phyloP scores from a whole-genome alignment of 2,888 invertebrate genomes.

The Brachyptera putata region DNA sequence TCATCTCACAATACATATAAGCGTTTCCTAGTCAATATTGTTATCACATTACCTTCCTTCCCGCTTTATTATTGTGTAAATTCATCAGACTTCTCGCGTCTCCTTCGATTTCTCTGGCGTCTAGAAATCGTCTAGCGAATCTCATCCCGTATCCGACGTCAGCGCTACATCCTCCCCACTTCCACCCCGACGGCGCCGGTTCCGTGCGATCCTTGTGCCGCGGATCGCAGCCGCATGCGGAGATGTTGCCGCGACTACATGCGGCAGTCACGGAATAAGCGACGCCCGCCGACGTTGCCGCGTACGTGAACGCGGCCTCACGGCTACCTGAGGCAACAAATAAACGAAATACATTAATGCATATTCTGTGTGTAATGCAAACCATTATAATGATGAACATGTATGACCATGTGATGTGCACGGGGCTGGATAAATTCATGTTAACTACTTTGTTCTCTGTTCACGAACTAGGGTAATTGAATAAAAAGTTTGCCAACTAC shows the following conservation, averaged over 20 bases:
- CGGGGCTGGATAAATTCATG: too few species aligned
- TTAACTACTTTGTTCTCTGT: too few species aligned
- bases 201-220: slow-evolving; percentile 36
- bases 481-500: too few species aligned
- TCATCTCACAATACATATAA: too few species aligned
- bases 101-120: slow-evolving; percentile 82
- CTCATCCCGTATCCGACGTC: slow-evolving; percentile 78
- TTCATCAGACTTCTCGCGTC: slow-evolving; percentile 93
- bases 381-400: too few species aligned
- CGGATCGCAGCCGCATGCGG: slow-evolving; percentile 70
- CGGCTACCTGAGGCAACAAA: slow-evolving; percentile 76
- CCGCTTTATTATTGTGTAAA: slow-evolving; percentile 93
- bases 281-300: slow-evolving; percentile 88
- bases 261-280: slow-evolving; percentile 87
- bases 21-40: too few species aligned
- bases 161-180: slow-evolving; percentile 90
- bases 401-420: too few species aligned
- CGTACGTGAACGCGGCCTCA: slow-evolving; percentile 92
- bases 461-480: too few species aligned
- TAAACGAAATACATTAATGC: too few species aligned
- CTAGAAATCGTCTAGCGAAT: slow-evolving; percentile 84
- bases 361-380: too few species aligned
- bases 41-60: slow-evolving; percentile 74
- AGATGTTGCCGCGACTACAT: slow-evolving; percentile 83
- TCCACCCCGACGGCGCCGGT: slow-evolving; percentile 57